These are phyloP conservation scores for Oreohelix idahoensis DNA, from an alignment of 1,140 invertebrate genomes.

Conservation along the genomic window DNA sequence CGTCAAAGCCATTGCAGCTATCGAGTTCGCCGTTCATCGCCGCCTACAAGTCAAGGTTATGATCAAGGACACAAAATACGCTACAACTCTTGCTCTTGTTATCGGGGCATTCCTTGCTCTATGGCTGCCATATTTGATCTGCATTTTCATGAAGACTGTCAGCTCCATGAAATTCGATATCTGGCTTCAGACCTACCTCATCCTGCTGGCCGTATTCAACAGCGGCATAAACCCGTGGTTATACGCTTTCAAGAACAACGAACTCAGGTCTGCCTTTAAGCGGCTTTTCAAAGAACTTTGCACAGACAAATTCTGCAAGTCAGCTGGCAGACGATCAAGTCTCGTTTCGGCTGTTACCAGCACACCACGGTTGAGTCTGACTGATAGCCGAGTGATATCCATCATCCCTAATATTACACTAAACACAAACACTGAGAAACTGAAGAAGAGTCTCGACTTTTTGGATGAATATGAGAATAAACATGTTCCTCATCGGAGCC, in stretches of 20 bases:
- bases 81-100: conserved; percentile 79
- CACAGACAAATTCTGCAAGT: not conserved
- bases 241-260: conserved; percentile 80
- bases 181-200: conserved; percentile 76
- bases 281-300: conserved; percentile 69
- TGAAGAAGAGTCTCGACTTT: conserved; percentile 1
- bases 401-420: not conserved
- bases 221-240: conserved; percentile 80
- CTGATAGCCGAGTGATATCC: not conserved
- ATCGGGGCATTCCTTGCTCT: conserved; percentile 78
- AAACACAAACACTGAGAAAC: not conserved
- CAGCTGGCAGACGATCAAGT: not conserved
- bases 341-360: not conserved
- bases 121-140: conserved; percentile 80
- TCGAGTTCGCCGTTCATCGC: conserved; percentile 76
- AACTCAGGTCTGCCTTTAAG: conserved; percentile 78
- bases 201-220: conserved; percentile 77
- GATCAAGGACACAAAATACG: conserved; percentile 74
- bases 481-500: not conserved
- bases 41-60: conserved; percentile 50
- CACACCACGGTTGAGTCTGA: conserved; percentile 15
- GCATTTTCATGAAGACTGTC: conserved; percentile 75
- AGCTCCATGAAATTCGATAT: conserved; percentile 74
- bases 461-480: not conserved
- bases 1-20: conserved; percentile 79